Evolutionary conservation across 2,797 vertebrate species (phyloP).

Genomic region (Microctenopoma steveboyesi): DNA sequence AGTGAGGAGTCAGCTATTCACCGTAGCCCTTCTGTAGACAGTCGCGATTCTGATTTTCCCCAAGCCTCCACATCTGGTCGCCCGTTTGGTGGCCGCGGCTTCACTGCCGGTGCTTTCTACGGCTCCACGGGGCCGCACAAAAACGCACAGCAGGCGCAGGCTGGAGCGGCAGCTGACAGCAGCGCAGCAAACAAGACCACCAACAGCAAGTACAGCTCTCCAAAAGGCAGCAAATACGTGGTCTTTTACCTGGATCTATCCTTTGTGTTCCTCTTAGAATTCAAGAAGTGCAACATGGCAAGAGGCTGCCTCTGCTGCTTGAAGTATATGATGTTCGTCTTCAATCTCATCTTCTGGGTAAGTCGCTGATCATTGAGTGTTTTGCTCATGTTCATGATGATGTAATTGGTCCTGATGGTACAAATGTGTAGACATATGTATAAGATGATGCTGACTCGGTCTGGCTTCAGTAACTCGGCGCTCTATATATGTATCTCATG

Average conservation of each 20-base stretch:
- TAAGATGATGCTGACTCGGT: conserved; percentile 7
- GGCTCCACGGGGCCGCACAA: conserved; percentile 90
- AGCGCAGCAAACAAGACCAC: conserved; percentile 78
- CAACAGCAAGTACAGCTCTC: conserved; percentile 89
- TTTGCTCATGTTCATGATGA: conserved; percentile 9
- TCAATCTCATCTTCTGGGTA: conserved; percentile 99
- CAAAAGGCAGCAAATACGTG: conserved; percentile 98
- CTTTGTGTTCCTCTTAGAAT: conserved; percentile 99
- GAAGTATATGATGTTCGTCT: conserved; percentile 99
- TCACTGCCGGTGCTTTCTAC: conserved; percentile 97
- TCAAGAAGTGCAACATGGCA: conserved; percentile 99
- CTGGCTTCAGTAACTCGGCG: conserved; percentile 1
- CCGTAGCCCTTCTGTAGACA: conserved; percentile 98
- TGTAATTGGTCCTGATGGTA: conserved; percentile 1
- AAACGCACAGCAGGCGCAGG: conserved; percentile 75
- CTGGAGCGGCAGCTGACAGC: conserved; percentile 67
- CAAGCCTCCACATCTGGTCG: conserved; percentile 93
- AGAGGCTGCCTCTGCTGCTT: conserved; percentile 98
- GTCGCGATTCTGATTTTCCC: conserved; percentile 93
- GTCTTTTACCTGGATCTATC: conserved; percentile 99
- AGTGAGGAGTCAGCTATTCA: conserved; percentile 99
- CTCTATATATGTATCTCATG: not conserved
- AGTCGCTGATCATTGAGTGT: conserved; percentile 75
- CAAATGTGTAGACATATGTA: conserved; percentile 1
- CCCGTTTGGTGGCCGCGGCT: conserved; percentile 92